These are phyloP conservation scores for Diadumene lineata DNA, from an alignment of 92 coral and sea anemone genomes.

Conservation along the genomic window DNA sequence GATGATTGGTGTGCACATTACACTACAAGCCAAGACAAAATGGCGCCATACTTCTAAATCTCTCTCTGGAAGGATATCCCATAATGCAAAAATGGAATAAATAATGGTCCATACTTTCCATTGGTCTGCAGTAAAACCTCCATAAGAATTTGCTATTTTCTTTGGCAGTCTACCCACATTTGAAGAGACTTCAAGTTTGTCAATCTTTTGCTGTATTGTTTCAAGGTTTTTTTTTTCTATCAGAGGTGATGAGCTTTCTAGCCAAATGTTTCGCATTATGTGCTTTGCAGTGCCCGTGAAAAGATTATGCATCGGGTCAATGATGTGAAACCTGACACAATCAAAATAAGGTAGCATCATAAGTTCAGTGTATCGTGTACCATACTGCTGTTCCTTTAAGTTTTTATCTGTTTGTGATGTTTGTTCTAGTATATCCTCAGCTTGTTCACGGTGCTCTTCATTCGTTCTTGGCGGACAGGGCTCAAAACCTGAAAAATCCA, in stretches of 20 bases:
- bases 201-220: slow-evolving; percentile 31
- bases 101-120: no score
- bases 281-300: slow-evolving; percentile 43
- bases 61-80: slow-evolving; percentile 33
- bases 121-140: no score
- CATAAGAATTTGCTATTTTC: no score
- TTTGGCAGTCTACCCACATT: slow-evolving; percentile 33
- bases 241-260: slow-evolving; percentile 14
- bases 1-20: slow-evolving; percentile 26
- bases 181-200: slow-evolving; percentile 34
- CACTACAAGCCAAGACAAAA: slow-evolving; percentile 41
- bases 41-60: slow-evolving; percentile 45
- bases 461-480: slow-evolving; percentile 46
- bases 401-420: slow-evolving; percentile 33
- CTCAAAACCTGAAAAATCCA: no score
- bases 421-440: slow-evolving; percentile 49
- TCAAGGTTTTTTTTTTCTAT: slow-evolving; percentile 14
- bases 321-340: slow-evolving; percentile 39
- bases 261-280: slow-evolving; percentile 40
- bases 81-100: slow-evolving; percentile 42
- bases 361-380: slow-evolving; percentile 40
- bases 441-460: slow-evolving; percentile 38
- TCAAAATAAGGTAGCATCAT: slow-evolving; percentile 57
- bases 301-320: slow-evolving; percentile 47
- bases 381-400: slow-evolving; percentile 30